Evolutionary conservation across 2,797 vertebrate genomes (phyloP).

Genomic region (Xenops minutus): DNA sequence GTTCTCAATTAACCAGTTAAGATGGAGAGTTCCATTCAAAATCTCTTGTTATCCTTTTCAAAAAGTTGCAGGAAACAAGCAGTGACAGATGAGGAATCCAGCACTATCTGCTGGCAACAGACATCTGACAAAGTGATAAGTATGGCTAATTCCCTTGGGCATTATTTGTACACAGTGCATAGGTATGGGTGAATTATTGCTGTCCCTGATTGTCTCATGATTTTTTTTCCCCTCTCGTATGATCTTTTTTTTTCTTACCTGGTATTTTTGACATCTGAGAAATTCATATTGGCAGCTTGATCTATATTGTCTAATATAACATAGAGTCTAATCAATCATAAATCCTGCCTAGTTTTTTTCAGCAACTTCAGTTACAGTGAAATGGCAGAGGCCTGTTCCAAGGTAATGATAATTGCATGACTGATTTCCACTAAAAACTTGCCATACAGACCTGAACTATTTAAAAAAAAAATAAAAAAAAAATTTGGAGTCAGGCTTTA

Average conservation of each 20-base stretch:
- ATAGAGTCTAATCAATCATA: conserved; percentile 72
- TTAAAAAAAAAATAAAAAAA: neutral
- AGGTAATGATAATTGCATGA: neutral
- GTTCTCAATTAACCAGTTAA: conserved; percentile 16
- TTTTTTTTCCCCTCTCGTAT: conserved; percentile 58
- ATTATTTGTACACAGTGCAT: conserved; percentile 70
- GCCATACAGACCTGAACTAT: neutral
- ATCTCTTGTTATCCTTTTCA: neutral
- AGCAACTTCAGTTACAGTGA: conserved; percentile 26
- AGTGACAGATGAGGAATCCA: neutral
- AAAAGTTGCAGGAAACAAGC: conserved; percentile 53
- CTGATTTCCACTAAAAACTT: conserved; percentile 18
- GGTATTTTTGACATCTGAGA: conserved; percentile 73
- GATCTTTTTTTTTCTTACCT: conserved; percentile 60
- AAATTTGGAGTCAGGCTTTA: neutral
- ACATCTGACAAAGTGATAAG: conserved; percentile 68
- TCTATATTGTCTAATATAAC: conserved; percentile 77
- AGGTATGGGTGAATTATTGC: conserved; percentile 77
- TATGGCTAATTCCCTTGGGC: conserved; percentile 66
- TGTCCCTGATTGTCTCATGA: conserved; percentile 74
- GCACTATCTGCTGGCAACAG: conserved; percentile 35
- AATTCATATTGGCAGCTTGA: conserved; percentile 82
- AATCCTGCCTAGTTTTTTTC: conserved; percentile 53
- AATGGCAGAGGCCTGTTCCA: neutral
- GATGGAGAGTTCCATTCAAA: conserved; percentile 39